Conservation (phyloP, 2,113 vertebrate species). For the Ramphastos sulfuratus region DNA sequence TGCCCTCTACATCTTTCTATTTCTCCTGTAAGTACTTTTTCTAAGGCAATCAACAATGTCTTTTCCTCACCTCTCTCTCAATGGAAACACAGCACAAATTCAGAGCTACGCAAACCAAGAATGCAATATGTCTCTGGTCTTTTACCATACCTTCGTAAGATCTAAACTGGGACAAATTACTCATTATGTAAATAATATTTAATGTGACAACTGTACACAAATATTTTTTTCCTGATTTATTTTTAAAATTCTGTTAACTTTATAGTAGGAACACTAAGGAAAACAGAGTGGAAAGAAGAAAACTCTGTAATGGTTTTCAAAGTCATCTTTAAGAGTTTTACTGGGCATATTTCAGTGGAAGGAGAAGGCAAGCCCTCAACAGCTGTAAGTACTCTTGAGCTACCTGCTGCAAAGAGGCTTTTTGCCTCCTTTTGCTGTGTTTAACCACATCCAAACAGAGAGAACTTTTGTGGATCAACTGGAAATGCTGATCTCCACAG, state of each 20-base stretch:
- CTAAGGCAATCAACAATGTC: not conserved
- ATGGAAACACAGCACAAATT: not conserved
- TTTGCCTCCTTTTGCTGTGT: not conserved
- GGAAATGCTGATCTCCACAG: not conserved
- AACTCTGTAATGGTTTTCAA: not conserved
- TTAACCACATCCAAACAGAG: accelerated
- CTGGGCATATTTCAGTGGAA: too few relatives aligned
- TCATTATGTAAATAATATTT: not conserved
- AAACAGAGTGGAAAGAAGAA: not conserved
- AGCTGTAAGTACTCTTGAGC: too few relatives aligned
- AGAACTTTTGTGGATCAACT: not conserved
- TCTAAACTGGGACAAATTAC: not conserved
- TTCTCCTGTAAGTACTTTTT: not conserved
- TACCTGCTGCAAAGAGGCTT: too few relatives aligned
- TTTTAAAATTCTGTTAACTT: not conserved
- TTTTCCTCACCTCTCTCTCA: accelerated
- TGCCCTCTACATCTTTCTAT: not conserved
- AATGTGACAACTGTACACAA: not conserved
- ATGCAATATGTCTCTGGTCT: not conserved
- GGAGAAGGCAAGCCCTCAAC: too few relatives aligned
- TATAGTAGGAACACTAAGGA: not conserved
- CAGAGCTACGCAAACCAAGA: not conserved
- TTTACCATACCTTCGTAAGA: not conserved
- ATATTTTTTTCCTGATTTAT: not conserved
- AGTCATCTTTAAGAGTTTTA: not conserved